phyloP scores from a whole-genome alignment of 2,888 invertebrate species.

The Prostheceraeus crozeri region DNA sequence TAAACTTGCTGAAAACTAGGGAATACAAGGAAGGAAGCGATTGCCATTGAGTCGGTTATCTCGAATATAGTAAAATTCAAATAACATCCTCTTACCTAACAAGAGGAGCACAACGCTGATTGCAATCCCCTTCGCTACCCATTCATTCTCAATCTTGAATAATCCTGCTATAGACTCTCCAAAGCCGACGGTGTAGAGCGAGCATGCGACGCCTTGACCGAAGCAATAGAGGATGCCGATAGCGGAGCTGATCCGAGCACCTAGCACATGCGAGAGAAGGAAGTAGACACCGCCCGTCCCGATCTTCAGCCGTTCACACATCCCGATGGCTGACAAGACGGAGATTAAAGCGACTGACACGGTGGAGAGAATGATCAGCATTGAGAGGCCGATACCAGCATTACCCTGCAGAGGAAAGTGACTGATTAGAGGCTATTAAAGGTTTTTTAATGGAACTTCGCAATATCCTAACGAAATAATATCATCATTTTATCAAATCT shows the following conservation, averaged over 20 bases:
- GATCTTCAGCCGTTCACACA: constrained; percentile 84
- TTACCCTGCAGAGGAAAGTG: constrained; percentile 58
- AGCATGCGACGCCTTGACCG: constrained; percentile 91
- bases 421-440: neutral
- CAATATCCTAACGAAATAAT: too few relatives aligned
- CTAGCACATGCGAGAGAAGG: constrained; percentile 82
- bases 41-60: too few relatives aligned
- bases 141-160: constrained; percentile 63
- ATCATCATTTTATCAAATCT: too few relatives aligned
- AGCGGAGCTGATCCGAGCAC: constrained; percentile 83
- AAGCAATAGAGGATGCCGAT: constrained; percentile 88
- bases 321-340: constrained; percentile 86
- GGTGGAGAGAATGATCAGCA: constrained; percentile 59
- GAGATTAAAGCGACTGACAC: constrained; percentile 82
- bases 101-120: constrained; percentile 75
- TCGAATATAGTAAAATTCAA: too few relatives aligned
- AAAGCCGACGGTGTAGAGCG: constrained; percentile 88
- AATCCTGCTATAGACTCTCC: constrained; percentile 87
- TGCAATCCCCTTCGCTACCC: constrained; percentile 79
- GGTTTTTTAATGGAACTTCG: neutral
- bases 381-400: constrained; percentile 59
- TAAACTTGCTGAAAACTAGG: too few relatives aligned
- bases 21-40: too few relatives aligned
- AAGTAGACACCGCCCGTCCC: constrained; percentile 97
- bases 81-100: constrained; percentile 59